phyloP scores from a whole-genome alignment of 92 coral and sea anemone species.

The Phenganax stokvisi region DNA sequence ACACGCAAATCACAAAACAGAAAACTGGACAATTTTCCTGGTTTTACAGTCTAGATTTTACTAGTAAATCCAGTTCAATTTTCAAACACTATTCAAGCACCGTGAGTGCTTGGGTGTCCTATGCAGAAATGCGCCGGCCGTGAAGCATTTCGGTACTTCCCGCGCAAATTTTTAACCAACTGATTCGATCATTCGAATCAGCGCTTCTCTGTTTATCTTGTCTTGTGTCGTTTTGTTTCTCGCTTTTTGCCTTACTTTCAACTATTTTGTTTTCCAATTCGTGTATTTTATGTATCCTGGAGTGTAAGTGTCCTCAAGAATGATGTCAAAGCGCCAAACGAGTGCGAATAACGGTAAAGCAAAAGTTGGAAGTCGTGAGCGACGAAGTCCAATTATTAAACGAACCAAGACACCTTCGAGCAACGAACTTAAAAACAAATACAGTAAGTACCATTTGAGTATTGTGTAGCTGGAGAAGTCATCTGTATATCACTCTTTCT shows the following conservation, averaged over 20 bases:
- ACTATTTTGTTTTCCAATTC: not conserved
- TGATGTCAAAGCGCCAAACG: not conserved
- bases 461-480: too few relatives aligned
- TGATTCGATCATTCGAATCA: not conserved
- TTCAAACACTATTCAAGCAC: not conserved
- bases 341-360: constrained; percentile 1
- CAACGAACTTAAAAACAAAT: constrained; percentile 84
- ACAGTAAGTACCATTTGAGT: constrained; percentile 57
- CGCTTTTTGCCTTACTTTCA: not conserved
- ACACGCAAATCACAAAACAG: too few relatives aligned
- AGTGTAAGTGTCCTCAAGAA: not conserved
- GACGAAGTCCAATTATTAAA: constrained; percentile 67
- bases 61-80: too few relatives aligned
- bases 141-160: constrained; percentile 83
- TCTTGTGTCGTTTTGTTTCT: not conserved
- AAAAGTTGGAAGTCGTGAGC: constrained; percentile 31
- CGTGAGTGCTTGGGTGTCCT: constrained; percentile 5
- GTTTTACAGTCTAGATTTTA: too few relatives aligned
- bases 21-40: too few relatives aligned
- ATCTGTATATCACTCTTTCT: too few relatives aligned
- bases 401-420: constrained; percentile 96
- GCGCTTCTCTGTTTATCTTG: not conserved
- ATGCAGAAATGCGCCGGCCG: constrained; percentile 7
- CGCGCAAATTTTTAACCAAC: constrained; percentile 67
- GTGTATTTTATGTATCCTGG: constrained; percentile 1